A percentile compares a stretch with the other conserved stretches of the same genome.
Conservation (phyloP, 2,888 invertebrate genomes). For the Chydorus sphaericus region DNA sequence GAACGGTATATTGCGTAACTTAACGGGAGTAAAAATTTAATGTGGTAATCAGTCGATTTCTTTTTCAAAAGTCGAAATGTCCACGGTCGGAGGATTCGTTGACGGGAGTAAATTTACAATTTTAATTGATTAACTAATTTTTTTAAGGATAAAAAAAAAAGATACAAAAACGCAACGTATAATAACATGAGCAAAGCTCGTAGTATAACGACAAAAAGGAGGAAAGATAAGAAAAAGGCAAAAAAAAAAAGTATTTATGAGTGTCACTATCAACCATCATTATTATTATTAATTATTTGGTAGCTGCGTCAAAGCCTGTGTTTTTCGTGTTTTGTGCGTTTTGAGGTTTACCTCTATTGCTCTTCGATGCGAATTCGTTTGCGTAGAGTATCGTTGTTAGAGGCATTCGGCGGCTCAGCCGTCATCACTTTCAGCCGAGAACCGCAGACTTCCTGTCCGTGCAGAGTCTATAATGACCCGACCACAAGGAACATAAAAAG, state of each 20-base stretch:
- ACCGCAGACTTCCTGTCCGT: constrained; percentile 77
- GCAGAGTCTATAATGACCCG: constrained; percentile 36
- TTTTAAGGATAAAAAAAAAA: too few species aligned
- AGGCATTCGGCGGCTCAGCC: constrained; percentile 45
- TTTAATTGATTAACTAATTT: too few species aligned
- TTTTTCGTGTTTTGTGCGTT: background rate
- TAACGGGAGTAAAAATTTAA: too few species aligned
- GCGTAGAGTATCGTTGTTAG: constrained; percentile 21
- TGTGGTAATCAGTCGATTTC: too few species aligned
- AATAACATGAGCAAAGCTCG: background rate
- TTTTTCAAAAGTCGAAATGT: too few species aligned
- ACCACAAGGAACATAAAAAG: background rate
- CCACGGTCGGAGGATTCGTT: too few species aligned
- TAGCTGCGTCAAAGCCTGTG: background rate
- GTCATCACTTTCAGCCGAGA: constrained; percentile 74
- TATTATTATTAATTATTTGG: background rate
- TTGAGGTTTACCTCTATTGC: background rate
- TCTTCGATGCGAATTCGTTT: constrained; percentile 18
- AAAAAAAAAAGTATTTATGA: background rate
- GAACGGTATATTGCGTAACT: too few species aligned
- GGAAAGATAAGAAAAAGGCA: background rate
- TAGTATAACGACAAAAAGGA: background rate
- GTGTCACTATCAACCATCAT: background rate
- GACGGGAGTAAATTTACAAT: too few species aligned
- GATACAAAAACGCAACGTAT: too few species aligned